Evolutionary conservation across 2,797 vertebrate species (phyloP).

Genomic region (Varecia variegata): DNA sequence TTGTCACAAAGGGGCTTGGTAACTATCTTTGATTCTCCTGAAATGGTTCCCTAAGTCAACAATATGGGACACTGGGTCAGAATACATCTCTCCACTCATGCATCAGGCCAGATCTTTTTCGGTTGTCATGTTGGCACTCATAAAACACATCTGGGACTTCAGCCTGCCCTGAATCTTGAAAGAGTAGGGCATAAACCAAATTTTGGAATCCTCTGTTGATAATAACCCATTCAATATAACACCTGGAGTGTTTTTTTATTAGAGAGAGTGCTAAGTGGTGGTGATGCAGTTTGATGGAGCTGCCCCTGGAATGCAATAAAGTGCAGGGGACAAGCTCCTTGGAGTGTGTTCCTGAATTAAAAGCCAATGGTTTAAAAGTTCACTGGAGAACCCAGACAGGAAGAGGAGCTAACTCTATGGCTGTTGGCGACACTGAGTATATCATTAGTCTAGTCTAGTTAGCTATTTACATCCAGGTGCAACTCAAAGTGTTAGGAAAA

Average conservation of each 20-base stretch:
- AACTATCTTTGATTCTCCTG: neutral
- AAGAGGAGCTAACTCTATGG: neutral
- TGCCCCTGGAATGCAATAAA: slow-evolving; percentile 61
- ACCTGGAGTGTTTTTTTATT: slow-evolving; percentile 45
- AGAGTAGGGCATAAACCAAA: slow-evolving; percentile 31
- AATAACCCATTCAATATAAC: slow-evolving; percentile 21
- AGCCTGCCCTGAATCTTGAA: neutral
- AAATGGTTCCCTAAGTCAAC: neutral
- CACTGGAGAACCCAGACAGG: slow-evolving; percentile 59
- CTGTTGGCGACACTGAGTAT: neutral
- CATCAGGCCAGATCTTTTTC: neutral
- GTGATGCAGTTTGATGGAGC: slow-evolving; percentile 72
- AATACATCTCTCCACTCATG: neutral
- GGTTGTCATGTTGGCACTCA: neutral
- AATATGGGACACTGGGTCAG: neutral
- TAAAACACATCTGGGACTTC: slow-evolving; percentile 22
- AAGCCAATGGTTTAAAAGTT: slow-evolving; percentile 73
- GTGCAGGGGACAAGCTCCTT: slow-evolving; percentile 65
- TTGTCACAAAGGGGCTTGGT: neutral
- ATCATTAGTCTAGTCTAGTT: slow-evolving; percentile 36
- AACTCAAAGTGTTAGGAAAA: neutral
- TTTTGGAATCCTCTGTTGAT: slow-evolving; percentile 33
- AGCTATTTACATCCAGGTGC: slow-evolving; percentile 57
- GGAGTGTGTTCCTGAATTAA: slow-evolving; percentile 60
- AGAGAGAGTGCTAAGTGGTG: slow-evolving; percentile 21